These are phyloP conservation scores for Hydractinia echinata DNA, from an alignment of 30 jellyfish, hydroid and myxozoan species.

Conservation along the genomic window DNA sequence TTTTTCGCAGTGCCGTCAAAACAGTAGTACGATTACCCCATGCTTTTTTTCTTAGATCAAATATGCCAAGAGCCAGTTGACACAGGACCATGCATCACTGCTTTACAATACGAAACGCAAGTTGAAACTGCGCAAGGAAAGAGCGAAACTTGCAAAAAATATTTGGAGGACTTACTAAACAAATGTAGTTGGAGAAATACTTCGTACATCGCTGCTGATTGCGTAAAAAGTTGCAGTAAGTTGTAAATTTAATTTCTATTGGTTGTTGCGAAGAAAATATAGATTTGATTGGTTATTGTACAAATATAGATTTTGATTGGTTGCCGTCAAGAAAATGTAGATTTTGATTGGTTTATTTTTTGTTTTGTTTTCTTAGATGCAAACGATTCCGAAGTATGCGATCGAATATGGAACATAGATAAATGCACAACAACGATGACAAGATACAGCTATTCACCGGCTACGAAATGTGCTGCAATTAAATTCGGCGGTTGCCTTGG, in stretches of 20 bases:
- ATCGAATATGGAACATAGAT: constrained; percentile 66
- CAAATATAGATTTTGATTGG: too few relatives aligned
- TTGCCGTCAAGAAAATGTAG: too few relatives aligned
- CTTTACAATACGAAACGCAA: constrained; percentile 85
- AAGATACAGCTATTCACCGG: constrained; percentile 72
- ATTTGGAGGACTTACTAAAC: constrained; percentile 63
- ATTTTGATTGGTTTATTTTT: too few relatives aligned
- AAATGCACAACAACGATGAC: constrained; percentile 75
- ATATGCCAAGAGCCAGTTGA: constrained; percentile 70
- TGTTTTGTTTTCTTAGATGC: constrained; percentile 39
- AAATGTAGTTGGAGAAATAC: constrained; percentile 69
- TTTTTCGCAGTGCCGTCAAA: background rate
- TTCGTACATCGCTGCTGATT: constrained; percentile 62
- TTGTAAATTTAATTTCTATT: background rate
- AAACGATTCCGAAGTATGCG: constrained; percentile 82
- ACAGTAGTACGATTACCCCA: background rate
- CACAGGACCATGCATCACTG: constrained; percentile 89
- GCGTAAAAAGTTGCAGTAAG: constrained; percentile 87
- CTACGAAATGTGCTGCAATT: constrained; percentile 56
- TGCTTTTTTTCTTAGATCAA: constrained; percentile 35
- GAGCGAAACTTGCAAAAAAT: constrained; percentile 77
- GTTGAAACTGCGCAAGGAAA: constrained; percentile 89
- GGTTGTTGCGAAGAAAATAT: background rate
- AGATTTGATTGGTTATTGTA: too few relatives aligned
- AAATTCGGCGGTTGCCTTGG: constrained; percentile 97